These are phyloP conservation scores for Epizoanthus ramosus DNA, from an alignment of 92 coral and sea anemone genomes.

Conservation along the genomic window DNA sequence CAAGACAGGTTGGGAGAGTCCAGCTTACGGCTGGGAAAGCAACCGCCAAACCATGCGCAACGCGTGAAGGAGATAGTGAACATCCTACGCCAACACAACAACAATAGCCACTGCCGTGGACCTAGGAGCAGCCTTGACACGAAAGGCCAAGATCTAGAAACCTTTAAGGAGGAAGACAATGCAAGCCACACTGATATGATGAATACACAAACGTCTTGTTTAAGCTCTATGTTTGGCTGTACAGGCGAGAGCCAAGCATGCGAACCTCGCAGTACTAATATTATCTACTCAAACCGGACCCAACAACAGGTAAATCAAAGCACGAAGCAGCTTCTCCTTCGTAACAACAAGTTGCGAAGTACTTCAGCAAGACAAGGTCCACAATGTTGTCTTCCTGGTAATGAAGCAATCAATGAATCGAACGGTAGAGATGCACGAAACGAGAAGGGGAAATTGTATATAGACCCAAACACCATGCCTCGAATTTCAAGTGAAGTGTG, in stretches of 20 bases:
- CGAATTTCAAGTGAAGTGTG: neutral
- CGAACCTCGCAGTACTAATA: neutral
- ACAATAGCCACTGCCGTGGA: neutral
- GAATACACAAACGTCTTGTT: neutral
- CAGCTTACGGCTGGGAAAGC: neutral
- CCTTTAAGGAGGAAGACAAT: neutral
- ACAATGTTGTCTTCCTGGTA: neutral
- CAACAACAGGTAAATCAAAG: neutral
- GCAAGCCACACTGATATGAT: neutral
- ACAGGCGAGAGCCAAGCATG: neutral
- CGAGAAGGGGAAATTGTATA: neutral
- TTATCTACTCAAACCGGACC: neutral
- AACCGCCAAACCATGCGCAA: neutral
- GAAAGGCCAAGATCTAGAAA: neutral
- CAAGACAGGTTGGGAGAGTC: neutral
- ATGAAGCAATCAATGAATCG: neutral
- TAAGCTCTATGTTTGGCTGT: neutral
- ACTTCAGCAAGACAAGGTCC: neutral
- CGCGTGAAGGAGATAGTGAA: constrained; percentile 9
- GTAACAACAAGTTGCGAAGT: neutral
- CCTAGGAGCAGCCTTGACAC: neutral
- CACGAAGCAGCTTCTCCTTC: neutral
- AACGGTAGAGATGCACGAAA: neutral
- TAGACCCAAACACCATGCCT: neutral
- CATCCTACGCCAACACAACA: neutral